Base-by-base conservation (phyloP, 2,113 vertebrate genomes). In the Dascyllus trimaculatus region DNA sequence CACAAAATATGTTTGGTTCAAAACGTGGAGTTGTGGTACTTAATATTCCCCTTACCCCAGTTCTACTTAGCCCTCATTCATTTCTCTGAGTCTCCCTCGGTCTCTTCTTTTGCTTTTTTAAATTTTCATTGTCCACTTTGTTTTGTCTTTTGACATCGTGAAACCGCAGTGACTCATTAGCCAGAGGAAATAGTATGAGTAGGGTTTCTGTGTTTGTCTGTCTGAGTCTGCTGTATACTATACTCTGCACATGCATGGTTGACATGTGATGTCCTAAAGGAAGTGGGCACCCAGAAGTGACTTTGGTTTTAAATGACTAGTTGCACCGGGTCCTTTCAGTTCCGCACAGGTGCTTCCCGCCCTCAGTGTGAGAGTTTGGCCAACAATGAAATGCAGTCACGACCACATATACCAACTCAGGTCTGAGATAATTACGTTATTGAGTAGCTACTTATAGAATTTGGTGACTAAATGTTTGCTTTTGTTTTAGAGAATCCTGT, bases 261-360 rank as follows among this genome's bases (percentile, higher is more conserved):
- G 21, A 71, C 49, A 58, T 45, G 59, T 61, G 24, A 43, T 17
- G n/a, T 21, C 29, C 35, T 21, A 78, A 5, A 87, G 84, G 84
- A 89, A 86, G 78, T 66, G 43, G 43, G 69, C 45, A 58, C 57
- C 52, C 68, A 38, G 46, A 57, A 71, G 18, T n/a, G 45, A 48
- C 5, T 2, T 43, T 49, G 71, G 59, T 62, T 69, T 69, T 24
- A 58, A 72, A 56, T 57, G 61, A 35, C 54, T 71, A 54, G 32
- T 48, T 71, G 21, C 60, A 54, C 8, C 2, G 10, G 5, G 35
- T 13, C n/a, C 43, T 65, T 29, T 77, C 52, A 46, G 51, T 46
- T 64, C 18, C 43, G 32, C 17, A 38, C 71, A 85, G 77, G 77
- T 80, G 82, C 21, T 90, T 85, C 77, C 82, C 40, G 18, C 8